These are phyloP conservation scores for Semotilus atromaculatus DNA, from an alignment of 2,797 vertebrate species.

Conservation along the genomic window DNA sequence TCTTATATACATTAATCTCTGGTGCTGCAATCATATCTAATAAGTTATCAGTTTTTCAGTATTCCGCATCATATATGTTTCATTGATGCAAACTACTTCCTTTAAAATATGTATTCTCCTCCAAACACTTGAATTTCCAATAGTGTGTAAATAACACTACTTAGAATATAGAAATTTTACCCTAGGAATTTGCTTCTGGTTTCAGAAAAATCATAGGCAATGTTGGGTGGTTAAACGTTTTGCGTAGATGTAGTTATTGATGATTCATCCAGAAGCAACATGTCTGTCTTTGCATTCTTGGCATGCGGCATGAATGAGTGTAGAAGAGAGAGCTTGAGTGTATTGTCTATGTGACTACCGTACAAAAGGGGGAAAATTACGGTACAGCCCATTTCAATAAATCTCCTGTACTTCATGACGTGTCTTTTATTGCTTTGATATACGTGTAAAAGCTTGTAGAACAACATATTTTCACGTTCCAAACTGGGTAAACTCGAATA, in stretches of 20 bases:
- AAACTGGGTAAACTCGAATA: not conserved
- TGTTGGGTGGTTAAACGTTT: not conserved
- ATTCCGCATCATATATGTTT: slow-evolving; percentile 26
- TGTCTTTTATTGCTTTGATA: not conserved
- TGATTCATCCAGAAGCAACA: slow-evolving; percentile 22
- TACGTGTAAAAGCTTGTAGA: not conserved
- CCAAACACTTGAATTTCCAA: slow-evolving; percentile 35
- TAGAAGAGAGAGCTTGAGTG: slow-evolving; percentile 44
- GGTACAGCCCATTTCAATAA: slow-evolving; percentile 77
- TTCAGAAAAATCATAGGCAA: not conserved
- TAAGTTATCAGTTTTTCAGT: slow-evolving; percentile 13
- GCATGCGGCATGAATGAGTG: slow-evolving; percentile 58
- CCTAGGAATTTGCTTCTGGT: not conserved
- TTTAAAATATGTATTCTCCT: slow-evolving; percentile 3
- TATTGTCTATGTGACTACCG: slow-evolving; percentile 61
- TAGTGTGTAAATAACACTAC: slow-evolving; percentile 36
- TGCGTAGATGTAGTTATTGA: slow-evolving; percentile 45
- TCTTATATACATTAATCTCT: slow-evolving; percentile 22
- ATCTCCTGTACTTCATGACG: slow-evolving; percentile 66
- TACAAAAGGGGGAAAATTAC: slow-evolving; percentile 63
- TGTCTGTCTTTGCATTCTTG: slow-evolving; percentile 39
- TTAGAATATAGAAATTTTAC: slow-evolving; percentile 19
- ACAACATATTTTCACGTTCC: not conserved
- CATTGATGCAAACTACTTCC: not conserved
- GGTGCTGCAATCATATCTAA: slow-evolving; percentile 35